Evolutionary conservation across 2,888 invertebrate genomes (phyloP).

Genomic region (Stictocephala bisonia): DNA sequence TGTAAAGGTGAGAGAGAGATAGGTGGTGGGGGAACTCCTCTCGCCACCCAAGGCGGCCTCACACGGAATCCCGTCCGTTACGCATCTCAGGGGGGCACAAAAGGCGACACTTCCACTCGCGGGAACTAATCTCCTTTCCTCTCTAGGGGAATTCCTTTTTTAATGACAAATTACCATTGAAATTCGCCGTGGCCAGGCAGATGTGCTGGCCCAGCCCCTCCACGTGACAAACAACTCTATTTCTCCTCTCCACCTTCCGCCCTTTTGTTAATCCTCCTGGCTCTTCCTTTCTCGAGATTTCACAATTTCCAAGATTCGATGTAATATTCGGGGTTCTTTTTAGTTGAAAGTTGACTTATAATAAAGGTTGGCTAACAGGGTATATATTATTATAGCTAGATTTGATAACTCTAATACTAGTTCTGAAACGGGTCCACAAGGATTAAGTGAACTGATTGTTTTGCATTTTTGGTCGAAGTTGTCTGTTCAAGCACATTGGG

Average conservation of each 20-base stretch:
- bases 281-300: background rate
- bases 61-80: constrained; percentile 11
- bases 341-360: too few relatives aligned
- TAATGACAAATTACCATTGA: constrained; percentile 48
- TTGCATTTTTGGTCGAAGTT: background rate
- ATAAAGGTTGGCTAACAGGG: too few relatives aligned
- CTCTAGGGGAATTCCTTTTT: constrained; percentile 42
- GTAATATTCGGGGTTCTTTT: too few relatives aligned
- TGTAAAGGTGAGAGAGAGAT: constrained; percentile 12
- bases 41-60: constrained; percentile 12
- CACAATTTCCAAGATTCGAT: background rate
- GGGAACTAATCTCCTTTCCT: constrained; percentile 38
- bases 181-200: constrained; percentile 42
- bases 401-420: too few relatives aligned
- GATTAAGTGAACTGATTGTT: too few relatives aligned
- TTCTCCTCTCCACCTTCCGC: background rate
- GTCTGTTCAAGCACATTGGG: background rate
- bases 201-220: background rate
- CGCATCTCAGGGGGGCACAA: constrained; percentile 25
- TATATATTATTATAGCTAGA: too few relatives aligned
- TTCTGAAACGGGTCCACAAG: too few relatives aligned
- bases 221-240: background rate
- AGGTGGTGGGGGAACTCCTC: background rate
- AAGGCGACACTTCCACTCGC: constrained; percentile 1
- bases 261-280: background rate